Conservation (phyloP, 2,888 invertebrate genomes). For the Belgica antarctica region DNA sequence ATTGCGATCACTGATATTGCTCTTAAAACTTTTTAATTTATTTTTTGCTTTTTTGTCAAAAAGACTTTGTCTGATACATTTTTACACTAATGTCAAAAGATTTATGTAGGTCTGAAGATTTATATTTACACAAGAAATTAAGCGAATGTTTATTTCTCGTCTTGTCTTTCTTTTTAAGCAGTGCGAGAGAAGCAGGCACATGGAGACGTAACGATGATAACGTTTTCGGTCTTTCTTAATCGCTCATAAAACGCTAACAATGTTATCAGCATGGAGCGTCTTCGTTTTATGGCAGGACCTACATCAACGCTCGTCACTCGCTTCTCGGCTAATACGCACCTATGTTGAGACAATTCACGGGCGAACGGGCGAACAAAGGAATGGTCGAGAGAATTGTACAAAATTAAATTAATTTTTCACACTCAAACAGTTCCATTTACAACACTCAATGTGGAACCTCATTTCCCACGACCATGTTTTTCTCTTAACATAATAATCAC, state of each 20-base stretch:
- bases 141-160: conserved; percentile 5
- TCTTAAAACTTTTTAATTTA: conserved; percentile 41
- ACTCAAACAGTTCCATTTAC: conserved; percentile 42
- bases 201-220: neutral
- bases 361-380: neutral
- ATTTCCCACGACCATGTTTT: conserved; percentile 41
- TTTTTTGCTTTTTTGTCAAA: conserved; percentile 35
- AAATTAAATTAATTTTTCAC: conserved; percentile 44
- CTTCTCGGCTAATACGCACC: neutral
- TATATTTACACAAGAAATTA: conserved; percentile 43
- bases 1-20: conserved; percentile 38
- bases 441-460: neutral
- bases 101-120: conserved; percentile 38
- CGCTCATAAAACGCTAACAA: conserved; percentile 28
- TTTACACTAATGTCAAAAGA: conserved; percentile 39
- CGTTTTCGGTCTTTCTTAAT: neutral
- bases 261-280: conserved; percentile 28
- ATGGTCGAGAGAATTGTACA: conserved; percentile 15
- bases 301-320: neutral
- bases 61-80: conserved; percentile 43
- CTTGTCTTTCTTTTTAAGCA: no score
- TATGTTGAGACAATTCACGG: neutral
- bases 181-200: no score
- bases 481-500: conserved; percentile 28
- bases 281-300: conserved; percentile 24